Base-by-base conservation (phyloP, 2,113 vertebrate species). In the Lynx canadensis region DNA sequence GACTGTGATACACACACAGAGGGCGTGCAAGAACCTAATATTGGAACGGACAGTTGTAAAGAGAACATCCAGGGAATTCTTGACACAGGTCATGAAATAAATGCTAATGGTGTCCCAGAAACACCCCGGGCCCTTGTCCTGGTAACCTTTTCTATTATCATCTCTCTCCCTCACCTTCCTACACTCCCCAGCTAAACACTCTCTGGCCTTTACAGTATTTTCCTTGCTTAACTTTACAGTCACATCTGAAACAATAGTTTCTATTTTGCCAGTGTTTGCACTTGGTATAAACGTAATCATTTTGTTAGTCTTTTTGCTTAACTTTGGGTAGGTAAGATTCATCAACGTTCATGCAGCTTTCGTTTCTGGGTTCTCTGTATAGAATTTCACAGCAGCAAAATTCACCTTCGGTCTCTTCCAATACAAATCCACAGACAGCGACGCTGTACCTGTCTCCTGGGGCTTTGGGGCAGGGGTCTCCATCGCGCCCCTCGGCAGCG, bases 381-480 rank as follows among this genome's bases (percentile, higher is more conserved):
- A 55, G 33, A 16, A 52, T 19, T 55, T 71, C 33, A 29, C 13
- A 12, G 33, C 85, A 87, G 45, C 23, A 87, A 87, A 55, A 55
- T 71, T 71, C 85, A 71, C 66, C 66, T n/a, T 65, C 71, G 41
- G 13, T 33, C 21, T n/a, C 57, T 81, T 76, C n/a, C 36, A 27
- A 7, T 6, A 68, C 68, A 52, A 71, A 65, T 55, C 87, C 74
- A 52, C 74, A n/a, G 74, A 25, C 41, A 50, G 31, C 10, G 69
- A 33, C 55, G 16, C 27, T 16, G 94, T 79, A 94, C 96, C 96
- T 79, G 94, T 69, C 76, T 83, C 92, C 82, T 14, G 8, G 10
- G 66, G 12, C 36, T 71, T 86, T 57, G 3, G 7, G 66, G 38
- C 60, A 4, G 73, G 66, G 27, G 74, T 92, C 55, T 97, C 91